Base-by-base conservation (phyloP, 2,888 invertebrate species). In the Cyaniris semiargus region DNA sequence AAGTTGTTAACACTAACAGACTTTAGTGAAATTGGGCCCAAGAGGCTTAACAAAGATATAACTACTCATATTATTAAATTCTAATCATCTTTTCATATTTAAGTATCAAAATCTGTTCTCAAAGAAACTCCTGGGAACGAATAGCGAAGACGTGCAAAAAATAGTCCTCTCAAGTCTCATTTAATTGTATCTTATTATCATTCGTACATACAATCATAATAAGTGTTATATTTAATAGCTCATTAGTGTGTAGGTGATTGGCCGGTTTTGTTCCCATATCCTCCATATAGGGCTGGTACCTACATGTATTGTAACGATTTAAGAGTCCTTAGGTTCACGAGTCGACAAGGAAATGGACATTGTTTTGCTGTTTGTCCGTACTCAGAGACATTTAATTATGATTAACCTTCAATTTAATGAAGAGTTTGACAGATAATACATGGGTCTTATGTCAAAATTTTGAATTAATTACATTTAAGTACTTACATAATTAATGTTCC, bases 251-350 rank as follows among this genome's bases (percentile, higher is more conserved):
- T 66, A 78, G 91, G 90, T 90, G 87, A 89, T 88, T 87, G 90
- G 90, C 91, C 91, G 90, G 84, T 89, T 90, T 90, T 90, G 90
- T 91, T 91, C 89, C 92, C 90, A 92, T 91, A 91, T 90, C 85
- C 83, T 85, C 86, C 89, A 10, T 72, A 38, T 72, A 72, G 44
- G 72, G 72, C 72, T 72, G 72, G 21, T 38, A 21, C n/a, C n/a
- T n/a, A n/a, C 34, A 21, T 7, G 23, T 38, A 21, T 5, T 27
- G 13, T 66, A 31, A 6, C 27, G 1, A 66, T 27, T 27, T 66
- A 27, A 66, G 23, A 60, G 21, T 58, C 8, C 58, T 58, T 58
- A 58, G 13, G 21, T 58, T 21, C 58, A 8, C 53, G 18, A 18
- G 21, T 58, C 1, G 21, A 58, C 21, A 8, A n/a, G 18, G 21